phyloP scores from a whole-genome alignment of 2,113 vertebrate species.

The Macquaria australasica region DNA sequence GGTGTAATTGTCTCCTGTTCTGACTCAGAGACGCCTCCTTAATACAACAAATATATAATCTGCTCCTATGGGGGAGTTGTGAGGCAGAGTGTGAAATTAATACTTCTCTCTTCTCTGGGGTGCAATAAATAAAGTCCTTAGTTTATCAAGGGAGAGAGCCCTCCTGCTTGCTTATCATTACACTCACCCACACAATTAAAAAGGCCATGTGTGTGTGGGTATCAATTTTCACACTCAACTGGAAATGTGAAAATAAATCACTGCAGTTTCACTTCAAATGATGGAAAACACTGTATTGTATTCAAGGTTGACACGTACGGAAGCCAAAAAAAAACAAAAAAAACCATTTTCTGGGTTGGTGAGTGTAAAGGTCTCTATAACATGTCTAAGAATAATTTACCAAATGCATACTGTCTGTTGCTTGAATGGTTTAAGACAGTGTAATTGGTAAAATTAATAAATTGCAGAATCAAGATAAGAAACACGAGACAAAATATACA shows the following conservation, averaged over 20 bases:
- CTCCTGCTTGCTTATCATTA: slow-evolving; percentile 57
- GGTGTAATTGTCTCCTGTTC: slow-evolving; percentile 67
- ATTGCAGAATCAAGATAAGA: not conserved
- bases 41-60: slow-evolving; percentile 71
- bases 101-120: slow-evolving; percentile 61
- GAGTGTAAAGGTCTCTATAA: not conserved
- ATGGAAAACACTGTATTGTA: slow-evolving; percentile 4
- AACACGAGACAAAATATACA: not conserved
- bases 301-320: slow-evolving; percentile 9
- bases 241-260: slow-evolving; percentile 61
- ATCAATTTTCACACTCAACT: slow-evolving; percentile 52
- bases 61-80: slow-evolving; percentile 63
- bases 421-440: not conserved
- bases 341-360: not conserved
- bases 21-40: slow-evolving; percentile 58
- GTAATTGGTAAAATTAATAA: not conserved
- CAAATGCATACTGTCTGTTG: not conserved
- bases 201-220: slow-evolving; percentile 38
- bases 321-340: no score
- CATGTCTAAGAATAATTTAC: not conserved
- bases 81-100: slow-evolving; percentile 80
- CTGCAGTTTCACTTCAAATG: slow-evolving; percentile 9
- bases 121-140: slow-evolving; percentile 71
- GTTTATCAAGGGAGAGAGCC: slow-evolving; percentile 56
- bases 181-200: slow-evolving; percentile 53